Evolutionary conservation across 1,140 invertebrate species (phyloP), one percentile per base, ranked within the genome.

Genomic region (Pachypeltis micranthus): DNA sequence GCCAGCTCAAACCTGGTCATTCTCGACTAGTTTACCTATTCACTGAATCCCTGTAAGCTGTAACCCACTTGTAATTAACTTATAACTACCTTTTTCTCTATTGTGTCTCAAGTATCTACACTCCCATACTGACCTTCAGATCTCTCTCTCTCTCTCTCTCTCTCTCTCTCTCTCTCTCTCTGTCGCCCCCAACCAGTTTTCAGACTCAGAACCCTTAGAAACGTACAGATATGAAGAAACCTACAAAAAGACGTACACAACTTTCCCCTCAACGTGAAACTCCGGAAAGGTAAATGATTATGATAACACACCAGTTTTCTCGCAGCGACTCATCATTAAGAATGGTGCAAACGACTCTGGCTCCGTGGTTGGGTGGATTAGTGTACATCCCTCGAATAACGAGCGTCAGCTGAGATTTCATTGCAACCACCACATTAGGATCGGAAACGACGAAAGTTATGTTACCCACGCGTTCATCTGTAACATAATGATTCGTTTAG

Each of bases 391-490:
- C 87, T 72, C 89, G 81, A 31, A 98, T 84, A 29, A 95, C 80
- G 54, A 96, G 77, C 63, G 93, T 94, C 60, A 98, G 76, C 76
- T 98, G 94, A 0, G 93, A 95, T 70, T 86, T 85, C 0, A 89
- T 76, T 62, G 83, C 76, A 1, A 79, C 71, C 23, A 87, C 78
- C 21, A 79, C 75, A 54, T 78, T 73, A 1, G 78, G 69, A 72
- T 85, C 77, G 21, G 85, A 85, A 67, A 88, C 73, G 23, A 97
- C 87, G 44, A 96, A 74, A 0, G 85, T 81, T 66, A 98, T 77
- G 75, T 97, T 97, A 47, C 96, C 96, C 69, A 88, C 84, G 71
- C 96, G 83, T 76, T 98, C 94, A 78, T 95, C 88, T 91, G 71
- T 25, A 67, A 70, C 65, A 65, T 24, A 63, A 61, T 47, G 26